Base-by-base conservation (phyloP, 2,888 invertebrate species). In the Nephrotoma flavescens region DNA sequence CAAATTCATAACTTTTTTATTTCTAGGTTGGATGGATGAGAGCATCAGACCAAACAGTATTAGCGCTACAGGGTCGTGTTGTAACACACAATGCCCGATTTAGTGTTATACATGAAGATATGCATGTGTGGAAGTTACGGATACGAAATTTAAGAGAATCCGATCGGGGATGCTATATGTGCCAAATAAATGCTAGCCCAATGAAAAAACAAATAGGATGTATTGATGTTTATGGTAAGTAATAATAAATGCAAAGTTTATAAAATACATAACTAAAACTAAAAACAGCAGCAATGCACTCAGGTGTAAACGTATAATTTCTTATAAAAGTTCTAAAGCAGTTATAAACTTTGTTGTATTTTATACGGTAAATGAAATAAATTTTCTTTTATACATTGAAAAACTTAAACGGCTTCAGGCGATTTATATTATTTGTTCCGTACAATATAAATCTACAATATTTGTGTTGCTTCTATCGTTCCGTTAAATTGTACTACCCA, bases 171-270 rank as follows among this genome's bases (percentile, higher is more conserved):
- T 96, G 95, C 89, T 96, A 96, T 91, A 95, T 96, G 95, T 87
- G 96, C 90, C 96, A 96, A 92, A 95, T 96, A 88, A 96, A 96
- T 90, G 96, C 96, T 3, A 94, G 93, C 88, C 94, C 94, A 87
- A 96, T 96, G 95, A 95, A 95, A 92, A 96, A 95, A 89, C 95
- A 95, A 91, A 93, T 95, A 87, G 96, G 96, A 87, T 96, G 96
- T 90, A 94, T 96, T 87, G 95, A 96, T 91, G 96, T 96, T 41
- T 93, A 95, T 90, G 95, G 96, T 96, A 91, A 93, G 93, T 90
- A 47, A 86, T 41, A 41, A 47, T 52, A 7, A 84, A 9, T 44
- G 6, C 31, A 84, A 12, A 84, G 5, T 41, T 41, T 41, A 86
- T 45, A 86, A 31, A 41, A 41, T 2, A 45, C 42, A 42, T 12